Evolutionary conservation across 53 echinoderm and acorn worm species (phyloP), one percentile per base, ranked within the genome.

Genomic region (Henricia sp.): DNA sequence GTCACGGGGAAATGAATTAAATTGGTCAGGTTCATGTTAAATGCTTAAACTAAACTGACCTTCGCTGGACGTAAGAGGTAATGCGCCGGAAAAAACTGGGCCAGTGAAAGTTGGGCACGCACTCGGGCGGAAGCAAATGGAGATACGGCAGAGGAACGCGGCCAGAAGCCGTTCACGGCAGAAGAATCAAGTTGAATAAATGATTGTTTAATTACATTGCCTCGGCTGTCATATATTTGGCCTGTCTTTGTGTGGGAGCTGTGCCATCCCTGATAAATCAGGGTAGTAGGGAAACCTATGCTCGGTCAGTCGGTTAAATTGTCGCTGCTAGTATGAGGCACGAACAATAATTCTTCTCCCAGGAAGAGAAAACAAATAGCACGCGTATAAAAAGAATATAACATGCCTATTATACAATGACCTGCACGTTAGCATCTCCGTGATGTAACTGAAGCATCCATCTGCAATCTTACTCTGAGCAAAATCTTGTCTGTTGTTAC

Each of bases 151-250:
- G 10, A 48, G 21, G 70, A 10, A 26, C 35, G 16, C 19, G 52
- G 32, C 29, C 51, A 60, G 62, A 29, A 29, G 13, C 44, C 29
- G 13, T 14, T 29, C 62, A 8, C 33, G 11, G 20, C 62, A 60
- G 62, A 32, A 60, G 62, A 29, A 60, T 60, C 37, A 36, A 37
- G 52, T 52, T 20, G 73, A 72, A 52, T 52, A 72, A 72, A 73
- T 73, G 73, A 73, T 73, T 73, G 73, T 73, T 73, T 73, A 73
- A 73, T 73, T 52, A 73, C 42, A 73, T 54, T 73, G 73, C 73
- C 55, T 33, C 35, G 52, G 54, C 73, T 35, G 54, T 54, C 52
- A 52, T 73, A 53, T 52, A 73, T 24, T 73, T 37, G 16, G 13
- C 35, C 37, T 24, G 52, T 51, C 34, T 52, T 73, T 73, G 73